Percentiles rank a stretch among this genome's conserved stretches.
Conservation (phyloP, 1,140 invertebrate genomes). For the Potamilus streckersoni region DNA sequence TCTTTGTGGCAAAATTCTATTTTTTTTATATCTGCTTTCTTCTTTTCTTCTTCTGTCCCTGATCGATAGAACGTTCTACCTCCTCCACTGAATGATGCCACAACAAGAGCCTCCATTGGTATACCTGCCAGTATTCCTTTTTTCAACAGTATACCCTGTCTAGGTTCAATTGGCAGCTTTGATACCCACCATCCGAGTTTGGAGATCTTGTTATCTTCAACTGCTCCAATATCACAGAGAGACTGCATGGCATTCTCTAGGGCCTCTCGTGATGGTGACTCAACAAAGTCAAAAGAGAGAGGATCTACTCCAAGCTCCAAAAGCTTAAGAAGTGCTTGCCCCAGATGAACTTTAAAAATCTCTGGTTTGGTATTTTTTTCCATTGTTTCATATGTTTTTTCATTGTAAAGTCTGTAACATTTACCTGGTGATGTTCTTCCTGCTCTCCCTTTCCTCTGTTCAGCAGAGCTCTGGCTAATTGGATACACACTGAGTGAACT, state of each 20-base stretch:
- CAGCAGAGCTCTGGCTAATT: slow-evolving; percentile 57
- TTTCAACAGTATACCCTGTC: slow-evolving; percentile 43
- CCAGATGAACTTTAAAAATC: slow-evolving; percentile 55
- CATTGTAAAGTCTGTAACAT: slow-evolving; percentile 61
- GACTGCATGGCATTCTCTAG: slow-evolving; percentile 42
- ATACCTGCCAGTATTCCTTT: slow-evolving; percentile 40
- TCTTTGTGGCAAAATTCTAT: slow-evolving; percentile 79
- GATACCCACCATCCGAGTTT: slow-evolving; percentile 57
- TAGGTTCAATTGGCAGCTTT: slow-evolving; percentile 56
- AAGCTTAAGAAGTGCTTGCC: slow-evolving; percentile 55
- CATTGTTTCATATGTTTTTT: slow-evolving; percentile 48
- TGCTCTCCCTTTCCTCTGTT: slow-evolving; percentile 63
- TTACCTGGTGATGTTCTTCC: slow-evolving; percentile 54
- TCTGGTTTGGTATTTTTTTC: slow-evolving; percentile 47
- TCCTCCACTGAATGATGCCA: slow-evolving; percentile 44
- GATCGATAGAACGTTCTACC: slow-evolving; percentile 48
- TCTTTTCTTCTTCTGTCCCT: slow-evolving; percentile 73
- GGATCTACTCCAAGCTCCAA: slow-evolving; percentile 50
- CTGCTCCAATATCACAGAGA: slow-evolving; percentile 51
- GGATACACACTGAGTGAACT: slow-evolving; percentile 40
- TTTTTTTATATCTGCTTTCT: slow-evolving; percentile 75
- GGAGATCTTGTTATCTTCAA: slow-evolving; percentile 51
- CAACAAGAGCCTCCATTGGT: slow-evolving; percentile 74
- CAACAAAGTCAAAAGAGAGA: slow-evolving; percentile 57
- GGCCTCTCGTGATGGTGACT: slow-evolving; percentile 44